Base-by-base conservation (phyloP, 1,140 invertebrate genomes). In the Hylaeus anthracinus region DNA sequence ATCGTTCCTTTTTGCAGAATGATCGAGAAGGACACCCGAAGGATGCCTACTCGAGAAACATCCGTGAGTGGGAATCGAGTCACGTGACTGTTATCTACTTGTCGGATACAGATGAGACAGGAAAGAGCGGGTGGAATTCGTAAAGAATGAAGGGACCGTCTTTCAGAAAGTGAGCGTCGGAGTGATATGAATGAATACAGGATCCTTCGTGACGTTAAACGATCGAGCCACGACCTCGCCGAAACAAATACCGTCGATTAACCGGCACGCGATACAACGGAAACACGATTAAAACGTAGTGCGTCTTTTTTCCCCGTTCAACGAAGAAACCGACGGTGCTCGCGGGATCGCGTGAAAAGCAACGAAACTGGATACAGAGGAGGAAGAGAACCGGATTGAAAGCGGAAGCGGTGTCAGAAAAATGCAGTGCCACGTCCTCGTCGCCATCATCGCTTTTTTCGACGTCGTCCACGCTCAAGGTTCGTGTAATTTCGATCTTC, bases 401-500 rank as follows among this genome's bases (percentile, higher is more conserved):
- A 85, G 85, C 76, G 85, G 81, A 72, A 88, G 88, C 86, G 75
- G 90, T 85, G 86, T 88, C 87, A 65, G 81, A 66, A 91, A 90
- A 84, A 92, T 92, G 91, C 90, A 85, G 90, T 89, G 86, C 88
- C 89, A 88, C 86, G 79, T 89, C 84, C 86, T 90, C 82, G 86
- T 88, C 82, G 83, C 89, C 79, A 79, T 93, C 88, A 82, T 91
- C 89, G 86, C 89, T 70, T 84, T 91, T 65, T 83, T 93, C 79
- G 88, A 87, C 85, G 88, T 84, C 84, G 90, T 90, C 82, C 81
- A 83, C 75, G 91, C 92, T 48, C 92, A 93, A 93, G 93, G 93
- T 93, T 87, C 91, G 92, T 92, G 15, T 51, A 15, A 71, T 70
- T 65, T 60, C 64, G 67, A 66, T 83, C 41, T 56, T 43, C 15